These are phyloP conservation scores for Azemiops feae DNA, from an alignment of 2,113 vertebrate genomes.

Conservation along the genomic window DNA sequence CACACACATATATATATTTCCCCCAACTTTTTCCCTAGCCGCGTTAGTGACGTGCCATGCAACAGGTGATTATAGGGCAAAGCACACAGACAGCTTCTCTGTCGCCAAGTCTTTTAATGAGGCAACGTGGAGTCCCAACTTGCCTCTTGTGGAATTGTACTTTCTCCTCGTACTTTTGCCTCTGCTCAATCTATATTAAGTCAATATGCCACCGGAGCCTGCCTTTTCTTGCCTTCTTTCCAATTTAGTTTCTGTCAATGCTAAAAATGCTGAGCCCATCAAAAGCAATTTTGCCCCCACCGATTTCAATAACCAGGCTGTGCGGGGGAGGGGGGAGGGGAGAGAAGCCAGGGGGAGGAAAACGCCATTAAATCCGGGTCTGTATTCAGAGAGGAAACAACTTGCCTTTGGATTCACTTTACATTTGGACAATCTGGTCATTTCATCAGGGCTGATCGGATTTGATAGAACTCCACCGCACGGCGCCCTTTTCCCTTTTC, in stretches of 20 bases:
- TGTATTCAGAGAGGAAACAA: conserved; percentile 46
- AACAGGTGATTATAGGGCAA: conserved; percentile 58
- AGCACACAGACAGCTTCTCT: conserved; percentile 48
- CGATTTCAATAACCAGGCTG: conserved; percentile 60
- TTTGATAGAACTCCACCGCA: not conserved
- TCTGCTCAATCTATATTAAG: conserved; percentile 71
- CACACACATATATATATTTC: conserved; percentile 27
- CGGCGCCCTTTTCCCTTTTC: not conserved
- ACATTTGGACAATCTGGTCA: conserved; percentile 29
- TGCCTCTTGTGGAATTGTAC: conserved; percentile 51
- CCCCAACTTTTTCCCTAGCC: conserved; percentile 38
- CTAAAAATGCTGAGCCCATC: conserved; percentile 72
- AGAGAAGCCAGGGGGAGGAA: not conserved
- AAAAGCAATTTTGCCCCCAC: conserved; percentile 62
- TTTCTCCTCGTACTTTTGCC: conserved; percentile 7
- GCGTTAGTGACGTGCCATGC: conserved; percentile 32
- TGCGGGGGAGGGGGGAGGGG: not conserved
- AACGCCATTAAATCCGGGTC: conserved; percentile 28
- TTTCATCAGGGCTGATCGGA: conserved; percentile 26
- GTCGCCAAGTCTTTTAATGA: conserved; percentile 68
- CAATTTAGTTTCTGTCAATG: conserved; percentile 73
- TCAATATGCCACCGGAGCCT: conserved; percentile 69
- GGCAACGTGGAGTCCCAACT: conserved; percentile 59
- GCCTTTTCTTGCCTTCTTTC: conserved; percentile 72
- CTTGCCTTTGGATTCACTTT: conserved; percentile 14